Percentiles rank a stretch among this genome's conserved stretches.
Conservation (phyloP, 1,140 invertebrate species). For the Homalodisca vitripennis region DNA sequence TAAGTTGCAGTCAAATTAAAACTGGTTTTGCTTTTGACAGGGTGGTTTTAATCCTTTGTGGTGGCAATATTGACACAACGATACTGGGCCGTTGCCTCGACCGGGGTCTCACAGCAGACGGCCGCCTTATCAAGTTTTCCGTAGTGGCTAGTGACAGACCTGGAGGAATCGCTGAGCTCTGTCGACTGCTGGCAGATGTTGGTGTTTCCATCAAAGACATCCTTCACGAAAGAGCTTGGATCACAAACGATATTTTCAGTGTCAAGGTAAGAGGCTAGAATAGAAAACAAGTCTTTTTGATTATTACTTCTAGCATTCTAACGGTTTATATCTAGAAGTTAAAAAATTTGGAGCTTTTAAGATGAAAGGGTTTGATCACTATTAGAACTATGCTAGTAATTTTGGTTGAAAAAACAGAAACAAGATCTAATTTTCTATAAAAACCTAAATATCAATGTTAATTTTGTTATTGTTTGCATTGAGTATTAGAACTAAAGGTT, state of each 20-base stretch:
- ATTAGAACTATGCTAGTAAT: slow-evolving; percentile 1
- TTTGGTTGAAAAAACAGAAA: too few species aligned
- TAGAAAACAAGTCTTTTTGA: neutral
- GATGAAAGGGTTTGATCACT: neutral
- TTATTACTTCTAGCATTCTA: neutral
- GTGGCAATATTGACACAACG: slow-evolving; percentile 93
- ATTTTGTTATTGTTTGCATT: too few species aligned
- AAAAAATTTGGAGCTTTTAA: neutral
- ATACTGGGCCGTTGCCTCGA: slow-evolving; percentile 86
- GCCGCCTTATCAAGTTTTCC: slow-evolving; percentile 80
- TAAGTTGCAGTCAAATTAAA: too few species aligned
- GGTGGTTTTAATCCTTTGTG: slow-evolving; percentile 80
- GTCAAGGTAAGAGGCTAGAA: slow-evolving; percentile 57
- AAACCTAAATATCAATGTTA: too few species aligned
- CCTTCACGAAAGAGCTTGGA: slow-evolving; percentile 91
- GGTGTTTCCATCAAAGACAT: slow-evolving; percentile 94
- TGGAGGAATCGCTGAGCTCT: slow-evolving; percentile 84
- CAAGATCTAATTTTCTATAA: too few species aligned
- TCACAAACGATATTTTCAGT: slow-evolving; percentile 83
- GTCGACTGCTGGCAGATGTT: slow-evolving; percentile 66
- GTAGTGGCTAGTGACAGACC: slow-evolving; percentile 86
- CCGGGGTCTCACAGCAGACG: slow-evolving; percentile 84
- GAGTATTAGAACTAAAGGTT: neutral
- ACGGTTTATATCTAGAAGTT: neutral
- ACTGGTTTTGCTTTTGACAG: too few species aligned